Base-by-base conservation (phyloP, 2,888 invertebrate genomes). In the Leptarthrus brevirostris region DNA sequence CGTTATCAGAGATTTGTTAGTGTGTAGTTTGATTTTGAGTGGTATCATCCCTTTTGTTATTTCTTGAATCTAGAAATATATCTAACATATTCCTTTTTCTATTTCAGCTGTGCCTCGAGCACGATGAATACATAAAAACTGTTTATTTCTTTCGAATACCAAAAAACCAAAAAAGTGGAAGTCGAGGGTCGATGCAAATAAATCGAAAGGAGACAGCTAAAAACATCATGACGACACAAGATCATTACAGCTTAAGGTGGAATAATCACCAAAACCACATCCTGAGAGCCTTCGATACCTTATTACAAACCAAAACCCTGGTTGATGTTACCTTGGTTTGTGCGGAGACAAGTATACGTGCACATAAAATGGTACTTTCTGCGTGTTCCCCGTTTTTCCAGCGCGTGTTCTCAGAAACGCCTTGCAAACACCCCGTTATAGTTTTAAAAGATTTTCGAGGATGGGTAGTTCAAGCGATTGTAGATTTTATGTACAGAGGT, bases 401-500 rank as follows among this genome's bases (percentile, higher is more conserved):
- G 81, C 88, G 92, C 81, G 93, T 96, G 83, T 94, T 96, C 83
- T 90, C 92, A 80, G 95, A 96, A 83, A 95, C 94, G 81, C 95
- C 95, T 72, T 95, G 95, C 88, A 94, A 95, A 84, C 96, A 96
- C 84, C 96, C 96, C 49, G 94, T 96, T 79, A 94, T 96, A 82
- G 94, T 96, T 79, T 86, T 96, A 76, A 95, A 95, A 84, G 95
- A 96, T 87, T 93, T 95, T 83, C 90, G 90, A 80, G 93, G 92
- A 78, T 93, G 94, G 90, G 95, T 95, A 81, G 92, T 96, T 76
- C 93, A 94, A 81, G 93, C 94, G 36, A 92, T 96, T 76, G 92
- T 96, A 76, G 94, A 95, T 86, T 96, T 96, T 82, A 96, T 96
- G 95, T 96, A 96, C 86, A 92, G 93, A 79, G 96, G 96, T 44